Conservation (phyloP, 2,113 vertebrate species). For the Myotis lucifugus region DNA sequence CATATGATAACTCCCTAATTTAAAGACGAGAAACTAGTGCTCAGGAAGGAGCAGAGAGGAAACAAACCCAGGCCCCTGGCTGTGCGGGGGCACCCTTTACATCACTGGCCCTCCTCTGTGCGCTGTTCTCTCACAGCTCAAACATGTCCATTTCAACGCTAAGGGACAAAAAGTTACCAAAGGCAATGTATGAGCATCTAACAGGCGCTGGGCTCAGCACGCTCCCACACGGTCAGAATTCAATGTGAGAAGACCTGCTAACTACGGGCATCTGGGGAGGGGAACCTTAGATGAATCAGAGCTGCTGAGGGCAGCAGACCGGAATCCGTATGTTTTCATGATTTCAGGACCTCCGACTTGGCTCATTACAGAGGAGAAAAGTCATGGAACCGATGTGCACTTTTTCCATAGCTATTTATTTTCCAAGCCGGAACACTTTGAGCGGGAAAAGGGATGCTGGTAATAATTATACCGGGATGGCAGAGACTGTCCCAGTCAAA, state of each 20-base stretch:
- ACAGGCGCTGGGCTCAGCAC: neutral
- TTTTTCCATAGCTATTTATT: neutral
- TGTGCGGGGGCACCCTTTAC: accelerated
- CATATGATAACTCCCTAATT: too few relatives aligned
- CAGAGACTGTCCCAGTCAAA: neutral
- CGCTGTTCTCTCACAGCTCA: neutral
- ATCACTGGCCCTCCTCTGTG: neutral
- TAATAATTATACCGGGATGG: neutral
- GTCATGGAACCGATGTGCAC: neutral
- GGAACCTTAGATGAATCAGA: neutral
- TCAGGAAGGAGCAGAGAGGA: neutral
- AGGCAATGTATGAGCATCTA: neutral
- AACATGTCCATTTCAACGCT: neutral
- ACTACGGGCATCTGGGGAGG: neutral
- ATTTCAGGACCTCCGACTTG: neutral
- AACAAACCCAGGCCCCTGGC: neutral
- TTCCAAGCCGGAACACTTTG: neutral
- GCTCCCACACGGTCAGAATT: neutral
- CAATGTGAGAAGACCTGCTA: neutral
- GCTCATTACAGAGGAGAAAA: neutral
- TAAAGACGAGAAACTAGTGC: neutral
- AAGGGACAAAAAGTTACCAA: neutral
- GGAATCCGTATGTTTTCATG: neutral
- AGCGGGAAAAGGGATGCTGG: constrained; percentile 43
- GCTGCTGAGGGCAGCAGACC: neutral